Base-by-base conservation (phyloP, 2,797 vertebrate genomes). In the Cottoperca gobio region DNA sequence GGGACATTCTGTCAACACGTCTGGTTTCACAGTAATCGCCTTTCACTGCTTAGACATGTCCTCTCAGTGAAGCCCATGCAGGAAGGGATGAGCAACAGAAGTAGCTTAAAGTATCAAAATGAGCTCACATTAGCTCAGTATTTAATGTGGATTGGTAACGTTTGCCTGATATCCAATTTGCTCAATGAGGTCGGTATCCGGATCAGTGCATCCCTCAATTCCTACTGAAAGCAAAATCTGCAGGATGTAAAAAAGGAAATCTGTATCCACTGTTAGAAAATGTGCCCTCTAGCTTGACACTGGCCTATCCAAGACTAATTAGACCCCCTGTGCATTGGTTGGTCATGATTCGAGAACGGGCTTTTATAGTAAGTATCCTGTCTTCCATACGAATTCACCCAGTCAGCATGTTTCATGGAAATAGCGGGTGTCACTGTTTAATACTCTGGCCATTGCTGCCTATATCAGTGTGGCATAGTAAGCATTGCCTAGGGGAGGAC, bases 391-490 rank as follows among this genome's bases (percentile, higher is more conserved):
- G 62, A 76, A 67, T 60, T 64, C 54, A 54, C 43, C 42, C 40
- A 57, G 55, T 73, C 70, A 55, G 57, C 72, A 62, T 37, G n/a
- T 64, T 76, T 80, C 40, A 52, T 43, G 19, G 62, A 43, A 65
- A 73, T 70, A 81, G 49, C 79, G 71, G 62, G 59, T 64, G 76
- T 57, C 75, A 43, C 65, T 48, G 73, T 82, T 67, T 23, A 61
- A 79, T 76, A 70, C 55, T 26, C 10, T 7, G 28, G 48, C 48
- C 80, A 62, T 58, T 61, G 70, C 71, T 26, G 59, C 19, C 61
- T 43, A 3, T 43, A 55, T 83, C 39, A 28, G 11, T 21, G 45
- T 55, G 58, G 17, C 12, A n/a, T 26, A 31, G 59, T 6, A 35
- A 57, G 59, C 58, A 24, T 70, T 33, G 75, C 73, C 82, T 48